A percentile compares a stretch with the other conserved stretches of the same genome.
phyloP scores from a whole-genome alignment of 2,797 vertebrate species.

The Mionectes olivaceus region DNA sequence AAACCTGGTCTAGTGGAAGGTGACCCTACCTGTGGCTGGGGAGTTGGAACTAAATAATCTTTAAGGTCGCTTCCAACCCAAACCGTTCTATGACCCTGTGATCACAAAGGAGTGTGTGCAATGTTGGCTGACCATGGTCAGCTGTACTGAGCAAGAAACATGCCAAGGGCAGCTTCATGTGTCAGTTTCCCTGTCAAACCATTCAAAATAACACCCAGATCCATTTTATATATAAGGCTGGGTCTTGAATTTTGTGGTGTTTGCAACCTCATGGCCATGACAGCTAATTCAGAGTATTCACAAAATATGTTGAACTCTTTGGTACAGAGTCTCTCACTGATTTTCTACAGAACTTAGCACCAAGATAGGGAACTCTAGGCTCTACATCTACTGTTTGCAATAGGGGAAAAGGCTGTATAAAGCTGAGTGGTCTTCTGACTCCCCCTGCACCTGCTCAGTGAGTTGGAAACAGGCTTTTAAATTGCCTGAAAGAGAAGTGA shows the following conservation, averaged over 20 bases:
- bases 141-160: neutral
- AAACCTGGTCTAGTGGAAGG: neutral
- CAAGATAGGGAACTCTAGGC: fast-evolving
- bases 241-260: neutral
- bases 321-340: neutral
- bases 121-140: neutral
- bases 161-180: fast-evolving
- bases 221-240: neutral
- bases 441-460: neutral
- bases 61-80: neutral
- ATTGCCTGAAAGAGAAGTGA: neutral
- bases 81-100: neutral
- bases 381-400: neutral
- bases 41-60: neutral
- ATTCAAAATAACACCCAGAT: neutral
- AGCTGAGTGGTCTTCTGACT: neutral
- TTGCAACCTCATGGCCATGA: neutral
- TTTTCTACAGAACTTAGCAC: neutral
- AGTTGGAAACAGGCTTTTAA: neutral
- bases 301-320: neutral
- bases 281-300: neutral
- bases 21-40: neutral
- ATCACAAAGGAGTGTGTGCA: neutral
- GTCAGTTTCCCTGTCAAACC: neutral
- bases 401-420: neutral